phyloP scores from a whole-genome alignment of 2,888 invertebrate species.

The Patella caerulea region DNA sequence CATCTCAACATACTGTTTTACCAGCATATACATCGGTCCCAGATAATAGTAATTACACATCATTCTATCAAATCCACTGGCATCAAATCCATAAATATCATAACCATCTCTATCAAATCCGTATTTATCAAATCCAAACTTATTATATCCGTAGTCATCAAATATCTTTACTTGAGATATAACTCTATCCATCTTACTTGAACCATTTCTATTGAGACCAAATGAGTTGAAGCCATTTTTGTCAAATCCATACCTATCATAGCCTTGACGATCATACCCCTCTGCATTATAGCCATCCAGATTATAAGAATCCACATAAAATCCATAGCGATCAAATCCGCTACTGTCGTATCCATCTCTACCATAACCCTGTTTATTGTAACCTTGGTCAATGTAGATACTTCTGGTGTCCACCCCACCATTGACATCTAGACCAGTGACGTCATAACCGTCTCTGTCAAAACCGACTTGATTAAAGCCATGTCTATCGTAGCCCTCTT shows the following conservation, averaged over 20 bases:
- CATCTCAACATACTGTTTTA: constrained; percentile 56
- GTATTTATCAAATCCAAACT: constrained; percentile 57
- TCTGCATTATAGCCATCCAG: constrained; percentile 64
- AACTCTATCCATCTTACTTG: constrained; percentile 23
- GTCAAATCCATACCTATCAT: constrained; percentile 66
- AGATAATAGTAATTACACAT: constrained; percentile 62
- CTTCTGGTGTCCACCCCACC: constrained; percentile 53
- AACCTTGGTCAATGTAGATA: constrained; percentile 57
- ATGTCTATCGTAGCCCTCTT: constrained; percentile 55
- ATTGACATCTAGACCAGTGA: constrained; percentile 52
- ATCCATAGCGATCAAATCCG: constrained; percentile 63
- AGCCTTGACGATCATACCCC: constrained; percentile 65
- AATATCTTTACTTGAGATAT: constrained; percentile 29
- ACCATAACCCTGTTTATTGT: constrained; percentile 60
- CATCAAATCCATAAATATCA: constrained; percentile 67
- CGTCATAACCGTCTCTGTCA: constrained; percentile 60
- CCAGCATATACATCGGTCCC: constrained; percentile 64
- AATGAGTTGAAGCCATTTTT: constrained; percentile 57
- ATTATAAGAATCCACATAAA: constrained; percentile 61
- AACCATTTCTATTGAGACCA: constrained; percentile 57
- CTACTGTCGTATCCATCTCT: constrained; percentile 60
- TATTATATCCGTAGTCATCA: constrained; percentile 60
- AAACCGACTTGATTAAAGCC: constrained; percentile 57
- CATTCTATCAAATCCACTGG: constrained; percentile 55
- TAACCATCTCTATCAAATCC: constrained; percentile 65